Evolutionary conservation across 1,140 invertebrate species (phyloP).

Genomic region (Bradynema listronoti): DNA sequence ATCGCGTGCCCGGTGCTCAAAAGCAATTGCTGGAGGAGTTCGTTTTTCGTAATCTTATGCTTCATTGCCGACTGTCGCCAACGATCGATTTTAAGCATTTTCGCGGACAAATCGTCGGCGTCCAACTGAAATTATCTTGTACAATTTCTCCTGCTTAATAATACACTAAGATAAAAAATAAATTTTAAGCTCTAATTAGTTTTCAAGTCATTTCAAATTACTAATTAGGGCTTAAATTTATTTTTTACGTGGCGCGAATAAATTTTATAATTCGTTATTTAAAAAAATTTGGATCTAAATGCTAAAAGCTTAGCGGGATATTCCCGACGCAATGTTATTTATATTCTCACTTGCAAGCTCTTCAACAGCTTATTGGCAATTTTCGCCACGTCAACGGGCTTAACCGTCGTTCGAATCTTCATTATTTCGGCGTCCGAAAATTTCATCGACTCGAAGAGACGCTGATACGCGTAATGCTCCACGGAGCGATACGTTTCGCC

Average conservation of each 20-base stretch:
- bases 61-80: slow-evolving; percentile 58
- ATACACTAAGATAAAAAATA: too few relatives aligned
- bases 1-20: slow-evolving; percentile 52
- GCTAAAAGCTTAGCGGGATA: too few relatives aligned
- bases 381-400: slow-evolving; percentile 39
- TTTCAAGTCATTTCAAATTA: too few relatives aligned
- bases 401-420: slow-evolving; percentile 51
- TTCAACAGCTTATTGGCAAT: slow-evolving; percentile 43
- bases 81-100: slow-evolving; percentile 44
- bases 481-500: slow-evolving; percentile 46
- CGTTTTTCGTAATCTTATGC: slow-evolving; percentile 52
- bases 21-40: slow-evolving; percentile 48
- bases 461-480: slow-evolving; percentile 56
- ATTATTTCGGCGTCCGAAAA: slow-evolving; percentile 47
- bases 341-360: slow-evolving; percentile 18
- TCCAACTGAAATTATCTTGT: slow-evolving; percentile 44
- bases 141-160: too few relatives aligned
- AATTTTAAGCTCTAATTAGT: too few relatives aligned
- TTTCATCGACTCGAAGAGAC: slow-evolving; percentile 51
- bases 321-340: not conserved
- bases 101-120: slow-evolving; percentile 33
- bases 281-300: too few relatives aligned
- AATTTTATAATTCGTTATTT: too few relatives aligned
- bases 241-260: too few relatives aligned
- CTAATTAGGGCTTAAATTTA: too few relatives aligned